Evolutionary conservation across 2,797 vertebrate genomes (phyloP).

Genomic region (Scleropages formosus): DNA sequence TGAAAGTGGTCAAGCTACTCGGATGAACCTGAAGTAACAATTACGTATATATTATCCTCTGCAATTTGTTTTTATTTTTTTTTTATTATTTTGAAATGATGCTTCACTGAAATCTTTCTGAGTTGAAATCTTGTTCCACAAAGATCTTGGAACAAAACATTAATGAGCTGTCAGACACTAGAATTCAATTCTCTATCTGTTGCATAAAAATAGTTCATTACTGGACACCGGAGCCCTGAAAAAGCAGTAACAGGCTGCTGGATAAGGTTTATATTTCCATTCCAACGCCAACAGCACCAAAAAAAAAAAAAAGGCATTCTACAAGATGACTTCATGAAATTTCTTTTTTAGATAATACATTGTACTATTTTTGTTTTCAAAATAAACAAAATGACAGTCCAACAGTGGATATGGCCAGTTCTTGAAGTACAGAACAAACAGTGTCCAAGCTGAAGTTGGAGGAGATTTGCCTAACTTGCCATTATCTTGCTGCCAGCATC

Average conservation of each 20-base stretch:
- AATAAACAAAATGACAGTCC: not conserved
- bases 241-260: slow-evolving; percentile 32
- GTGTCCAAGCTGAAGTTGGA: not conserved
- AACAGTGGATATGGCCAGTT: no score
- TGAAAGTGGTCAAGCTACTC: not conserved
- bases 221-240: not conserved
- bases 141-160: no score
- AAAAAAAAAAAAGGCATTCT: slow-evolving; percentile 19
- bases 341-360: not conserved
- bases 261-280: slow-evolving; percentile 20
- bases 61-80: no score
- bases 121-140: no score
- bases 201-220: slow-evolving; percentile 16
- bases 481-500: not conserved
- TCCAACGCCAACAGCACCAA: slow-evolving; percentile 22
- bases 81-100: not conserved
- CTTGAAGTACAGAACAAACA: no score
- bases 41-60: not conserved
- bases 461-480: not conserved
- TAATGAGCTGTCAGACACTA: not conserved
- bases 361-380: not conserved
- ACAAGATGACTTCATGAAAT: slow-evolving; percentile 7
- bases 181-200: slow-evolving; percentile 7
- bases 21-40: not conserved
- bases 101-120: not conserved